A percentile compares a stretch with the other conserved stretches of the same genome.
These are phyloP conservation scores for Microplitis deprimator DNA, from an alignment of 2,888 invertebrate species.

Conservation along the genomic window DNA sequence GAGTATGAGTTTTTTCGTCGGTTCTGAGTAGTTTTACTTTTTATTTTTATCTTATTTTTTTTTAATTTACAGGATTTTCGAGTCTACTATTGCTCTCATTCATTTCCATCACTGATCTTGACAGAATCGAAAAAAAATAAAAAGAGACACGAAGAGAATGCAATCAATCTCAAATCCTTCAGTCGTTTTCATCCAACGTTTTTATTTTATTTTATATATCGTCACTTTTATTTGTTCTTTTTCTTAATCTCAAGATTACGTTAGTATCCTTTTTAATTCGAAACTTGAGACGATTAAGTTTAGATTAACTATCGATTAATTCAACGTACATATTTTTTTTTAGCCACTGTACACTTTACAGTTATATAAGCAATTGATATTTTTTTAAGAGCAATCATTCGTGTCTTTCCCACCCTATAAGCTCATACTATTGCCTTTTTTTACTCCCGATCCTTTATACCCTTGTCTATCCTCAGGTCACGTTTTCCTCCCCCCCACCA, in stretches of 20 bases:
- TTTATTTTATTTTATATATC: background rate
- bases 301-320: conserved; percentile 39
- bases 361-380: background rate
- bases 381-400: conserved; percentile 3
- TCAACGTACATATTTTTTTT: background rate
- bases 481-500: conserved; percentile 6
- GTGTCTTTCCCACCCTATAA: conserved; percentile 4
- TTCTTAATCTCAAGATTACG: background rate
- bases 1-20: background rate
- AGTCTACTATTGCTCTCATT: conserved; percentile 32
- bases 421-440: conserved; percentile 12
- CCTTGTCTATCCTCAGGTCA: conserved; percentile 12
- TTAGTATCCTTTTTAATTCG: conserved; percentile 3
- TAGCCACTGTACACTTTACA: background rate
- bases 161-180: conserved; percentile 4
- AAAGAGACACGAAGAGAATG: conserved; percentile 1
- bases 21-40: background rate
- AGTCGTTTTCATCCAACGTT: background rate
- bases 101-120: conserved; percentile 42
- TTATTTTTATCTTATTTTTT: background rate
- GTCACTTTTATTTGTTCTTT: background rate
- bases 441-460: background rate
- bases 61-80: conserved; percentile 14
- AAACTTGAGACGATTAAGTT: conserved; percentile 33
- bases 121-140: conserved; percentile 22